Evolutionary conservation across 2,113 vertebrate genomes (phyloP), one percentile per base, ranked within the genome.

Genomic region (Pollachius pollachius): DNA sequence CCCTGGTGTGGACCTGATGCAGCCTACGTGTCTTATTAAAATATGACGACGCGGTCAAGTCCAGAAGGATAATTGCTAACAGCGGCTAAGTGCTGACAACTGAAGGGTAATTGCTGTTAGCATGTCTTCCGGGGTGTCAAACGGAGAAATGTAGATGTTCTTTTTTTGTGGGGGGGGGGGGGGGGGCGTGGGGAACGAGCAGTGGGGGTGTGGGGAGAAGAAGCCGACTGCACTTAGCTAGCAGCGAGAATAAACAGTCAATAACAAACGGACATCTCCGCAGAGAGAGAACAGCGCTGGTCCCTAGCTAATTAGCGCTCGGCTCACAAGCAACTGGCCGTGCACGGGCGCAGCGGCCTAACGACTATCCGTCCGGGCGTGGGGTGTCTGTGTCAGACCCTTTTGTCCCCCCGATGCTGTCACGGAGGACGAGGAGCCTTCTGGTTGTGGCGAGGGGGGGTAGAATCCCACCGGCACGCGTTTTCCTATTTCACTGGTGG

Each of bases 231-330:
- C 74, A 67, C 63, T 54, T 72, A 84, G 70, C 81, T 85, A 71
- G 67, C 82, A 83, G 76, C 76, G 77, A 85, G 81, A 76, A 84
- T 79, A 81, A 85, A 85, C 76, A 83, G 81, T 85, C 87, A 84
- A 87, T 89, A 48, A 48, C 41, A 85, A 81, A 89, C 64, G 83
- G 70, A 70, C 67, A 70, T 80, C 81, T 84, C 76, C 82, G 70
- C 69, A 76, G 75, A 78, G 69, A 76, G 79, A 84, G 81, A 79
- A 67, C 66, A 48, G 9, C 11, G 41, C 72, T 80, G 65, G 70
- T 79, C 65, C 52, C 79, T 68, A 66, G 78, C 81, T 85, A 85
- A 89, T 89, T 85, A 87, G 68, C 68, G 52, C 61, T 63, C 68
- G 65, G 67, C 74, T 77, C 79, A 80, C 73, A 84, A 85, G 81